phyloP scores from a whole-genome alignment of 2,113 vertebrate species.

The Conger conger region DNA sequence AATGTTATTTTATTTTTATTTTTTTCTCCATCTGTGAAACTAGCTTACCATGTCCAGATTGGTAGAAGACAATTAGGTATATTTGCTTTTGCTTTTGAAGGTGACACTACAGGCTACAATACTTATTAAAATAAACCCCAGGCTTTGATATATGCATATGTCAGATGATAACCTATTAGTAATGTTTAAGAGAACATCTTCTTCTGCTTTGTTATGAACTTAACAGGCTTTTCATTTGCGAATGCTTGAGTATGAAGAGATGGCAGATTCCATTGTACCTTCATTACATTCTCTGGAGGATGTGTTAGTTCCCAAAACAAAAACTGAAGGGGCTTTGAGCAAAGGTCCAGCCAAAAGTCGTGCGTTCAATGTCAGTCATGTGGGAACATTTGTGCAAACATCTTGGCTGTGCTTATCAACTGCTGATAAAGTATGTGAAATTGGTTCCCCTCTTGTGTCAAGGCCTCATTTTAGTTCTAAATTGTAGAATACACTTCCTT shows the following conservation, averaged over 20 bases:
- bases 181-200: neutral
- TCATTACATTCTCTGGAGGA: neutral
- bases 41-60: neutral
- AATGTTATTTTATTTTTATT: too few relatives aligned
- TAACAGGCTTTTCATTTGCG: neutral
- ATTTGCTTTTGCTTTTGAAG: neutral
- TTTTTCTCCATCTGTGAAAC: constrained; percentile 27
- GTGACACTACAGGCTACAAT: neutral
- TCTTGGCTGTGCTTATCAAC: constrained; percentile 16
- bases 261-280: neutral
- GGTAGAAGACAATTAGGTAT: constrained; percentile 35
- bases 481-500: constrained; percentile 43
- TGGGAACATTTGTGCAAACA: constrained; percentile 49
- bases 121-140: neutral
- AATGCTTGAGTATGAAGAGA: neutral
- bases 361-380: constrained; percentile 46
- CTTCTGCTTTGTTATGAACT: neutral
- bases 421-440: constrained; percentile 41
- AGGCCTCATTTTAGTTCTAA: constrained; percentile 53
- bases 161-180: neutral
- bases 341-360: constrained; percentile 42
- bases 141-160: neutral
- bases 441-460: constrained; percentile 55
- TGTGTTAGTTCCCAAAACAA: neutral
- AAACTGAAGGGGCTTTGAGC: neutral